Conservation (phyloP, 2,797 vertebrate genomes). For the Mormyrus hasselquistii region DNA sequence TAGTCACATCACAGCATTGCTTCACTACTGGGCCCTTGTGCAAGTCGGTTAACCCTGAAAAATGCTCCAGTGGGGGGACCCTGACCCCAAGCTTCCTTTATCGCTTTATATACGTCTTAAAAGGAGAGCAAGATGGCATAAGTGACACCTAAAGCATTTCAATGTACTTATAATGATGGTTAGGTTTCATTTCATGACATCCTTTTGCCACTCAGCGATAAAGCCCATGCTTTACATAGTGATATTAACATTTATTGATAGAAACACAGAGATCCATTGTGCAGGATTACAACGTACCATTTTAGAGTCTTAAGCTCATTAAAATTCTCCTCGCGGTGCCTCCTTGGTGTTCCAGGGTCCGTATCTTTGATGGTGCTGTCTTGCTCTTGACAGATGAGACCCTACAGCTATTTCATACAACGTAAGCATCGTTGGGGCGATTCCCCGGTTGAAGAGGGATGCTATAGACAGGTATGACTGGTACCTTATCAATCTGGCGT, state of each 20-base stretch:
- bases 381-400: neutral
- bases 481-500: neutral
- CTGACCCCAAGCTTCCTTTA: neutral
- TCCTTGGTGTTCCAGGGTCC: neutral
- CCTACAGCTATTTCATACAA: neutral
- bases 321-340: neutral
- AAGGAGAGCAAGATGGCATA: neutral
- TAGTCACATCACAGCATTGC: neutral
- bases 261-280: neutral
- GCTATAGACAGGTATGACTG: neutral
- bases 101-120: neutral
- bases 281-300: neutral
- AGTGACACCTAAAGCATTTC: neutral
- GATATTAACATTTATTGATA: slow-evolving; percentile 16
- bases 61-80: neutral
- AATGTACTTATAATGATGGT: neutral
- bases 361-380: neutral
- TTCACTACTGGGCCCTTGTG: neutral
- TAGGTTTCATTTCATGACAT: neutral
- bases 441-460: neutral
- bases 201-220: neutral
- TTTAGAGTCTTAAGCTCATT: neutral
- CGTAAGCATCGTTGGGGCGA: neutral
- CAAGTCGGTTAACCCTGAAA: neutral
- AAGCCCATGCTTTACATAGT: neutral